phyloP scores from a whole-genome alignment of 2,888 invertebrate genomes.

The Emmelina monodactyla region DNA sequence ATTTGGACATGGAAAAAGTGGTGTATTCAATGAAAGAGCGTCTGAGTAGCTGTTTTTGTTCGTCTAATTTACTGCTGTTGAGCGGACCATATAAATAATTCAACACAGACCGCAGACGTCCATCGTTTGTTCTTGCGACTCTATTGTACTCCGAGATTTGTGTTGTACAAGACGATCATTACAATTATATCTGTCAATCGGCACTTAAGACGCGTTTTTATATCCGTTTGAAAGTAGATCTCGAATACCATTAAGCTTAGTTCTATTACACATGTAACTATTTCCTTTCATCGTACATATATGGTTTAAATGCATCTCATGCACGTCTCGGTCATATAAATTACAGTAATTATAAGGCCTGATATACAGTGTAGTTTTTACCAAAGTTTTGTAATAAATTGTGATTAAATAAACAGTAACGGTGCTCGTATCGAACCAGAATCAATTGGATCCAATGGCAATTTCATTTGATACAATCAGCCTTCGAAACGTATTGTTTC shows the following conservation, averaged over 20 bases:
- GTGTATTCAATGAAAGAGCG: slow-evolving; percentile 32
- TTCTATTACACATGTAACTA: slow-evolving; percentile 15
- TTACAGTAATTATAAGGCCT: slow-evolving; percentile 9
- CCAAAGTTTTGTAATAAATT: too few species aligned
- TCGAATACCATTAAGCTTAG: background rate
- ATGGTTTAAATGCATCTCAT: slow-evolving; percentile 3
- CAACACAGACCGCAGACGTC: slow-evolving; percentile 36
- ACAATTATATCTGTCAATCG: too few species aligned
- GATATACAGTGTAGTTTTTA: too few species aligned
- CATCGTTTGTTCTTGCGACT: slow-evolving; percentile 40
- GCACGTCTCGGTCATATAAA: slow-evolving; percentile 9
- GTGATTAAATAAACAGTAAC: too few species aligned
- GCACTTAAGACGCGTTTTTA: too few species aligned
- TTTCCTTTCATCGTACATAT: slow-evolving; percentile 14
- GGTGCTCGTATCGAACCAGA: too few species aligned
- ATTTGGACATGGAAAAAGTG: slow-evolving; percentile 32
- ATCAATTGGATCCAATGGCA: slow-evolving; percentile 42
- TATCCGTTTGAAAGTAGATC: slow-evolving; percentile 17
- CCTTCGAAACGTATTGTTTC: slow-evolving; percentile 22
- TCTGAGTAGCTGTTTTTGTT: slow-evolving; percentile 35
- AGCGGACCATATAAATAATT: slow-evolving; percentile 56
- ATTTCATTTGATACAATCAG: slow-evolving; percentile 43
- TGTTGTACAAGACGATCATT: background rate
- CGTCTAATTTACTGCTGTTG: slow-evolving; percentile 48
- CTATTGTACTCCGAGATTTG: slow-evolving; percentile 26